Percentiles rank a stretch among this genome's conserved stretches.
Evolutionary conservation across 30 jellyfish, hydroid and myxozoan species (phyloP).

Genomic region (Euphysa ruthae): DNA sequence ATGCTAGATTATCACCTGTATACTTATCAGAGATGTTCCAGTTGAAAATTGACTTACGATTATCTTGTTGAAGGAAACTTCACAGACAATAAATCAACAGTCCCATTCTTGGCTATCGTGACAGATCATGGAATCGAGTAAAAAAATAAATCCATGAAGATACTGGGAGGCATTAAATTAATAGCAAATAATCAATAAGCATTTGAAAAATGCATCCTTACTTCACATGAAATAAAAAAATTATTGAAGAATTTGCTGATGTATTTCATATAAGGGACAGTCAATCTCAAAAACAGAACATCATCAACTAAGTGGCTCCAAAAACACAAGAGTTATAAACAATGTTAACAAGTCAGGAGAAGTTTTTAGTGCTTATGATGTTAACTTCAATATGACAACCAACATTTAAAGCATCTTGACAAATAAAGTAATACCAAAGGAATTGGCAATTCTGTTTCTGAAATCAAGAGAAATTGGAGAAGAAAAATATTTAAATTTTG

Average conservation of each 20-base stretch:
- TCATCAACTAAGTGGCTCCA: too few relatives aligned
- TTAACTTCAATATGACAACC: too few relatives aligned
- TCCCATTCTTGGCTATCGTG: constrained; percentile 12
- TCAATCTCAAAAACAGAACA: too few relatives aligned
- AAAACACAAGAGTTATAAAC: too few relatives aligned
- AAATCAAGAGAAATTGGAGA: too few relatives aligned
- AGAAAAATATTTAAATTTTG: too few relatives aligned
- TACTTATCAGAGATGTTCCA: constrained; percentile 1
- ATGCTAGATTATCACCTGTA: background rate
- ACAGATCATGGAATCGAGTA: constrained; percentile 31
- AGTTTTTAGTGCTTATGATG: too few relatives aligned
- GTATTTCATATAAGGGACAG: background rate
- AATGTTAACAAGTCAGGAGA: too few relatives aligned
- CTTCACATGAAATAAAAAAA: background rate
- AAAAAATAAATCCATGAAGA: background rate
- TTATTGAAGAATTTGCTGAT: background rate
- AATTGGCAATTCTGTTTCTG: too few relatives aligned
- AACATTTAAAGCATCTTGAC: too few relatives aligned
- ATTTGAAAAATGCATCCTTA: background rate
- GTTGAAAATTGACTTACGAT: background rate
- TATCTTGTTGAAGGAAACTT: constrained; percentile 17
- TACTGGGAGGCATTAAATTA: constrained; percentile 9
- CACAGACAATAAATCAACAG: constrained; percentile 10
- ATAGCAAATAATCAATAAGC: background rate
- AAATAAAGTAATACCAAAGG: too few relatives aligned